These are phyloP conservation scores for Silurus lanzhouensis DNA, from an alignment of 2,797 vertebrate genomes.

Conservation along the genomic window DNA sequence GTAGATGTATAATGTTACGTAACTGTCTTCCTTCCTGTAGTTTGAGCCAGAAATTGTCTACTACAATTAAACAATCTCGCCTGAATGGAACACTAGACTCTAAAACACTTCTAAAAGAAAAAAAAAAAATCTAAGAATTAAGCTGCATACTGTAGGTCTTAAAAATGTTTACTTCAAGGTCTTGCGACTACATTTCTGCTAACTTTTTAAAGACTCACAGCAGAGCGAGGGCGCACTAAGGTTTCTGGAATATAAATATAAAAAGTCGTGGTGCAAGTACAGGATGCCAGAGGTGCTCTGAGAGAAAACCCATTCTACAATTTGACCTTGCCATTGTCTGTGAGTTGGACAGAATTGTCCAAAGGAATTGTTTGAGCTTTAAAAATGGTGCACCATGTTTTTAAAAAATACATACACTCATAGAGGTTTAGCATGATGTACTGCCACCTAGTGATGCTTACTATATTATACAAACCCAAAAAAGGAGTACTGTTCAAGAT, in stretches of 20 bases:
- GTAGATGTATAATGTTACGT: not conserved
- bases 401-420: conserved; percentile 24
- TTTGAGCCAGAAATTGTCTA: not conserved
- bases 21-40: not conserved
- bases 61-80: not conserved
- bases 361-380: conserved; percentile 43
- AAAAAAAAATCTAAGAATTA: not conserved
- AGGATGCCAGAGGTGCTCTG: conserved; percentile 45
- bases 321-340: conserved; percentile 62
- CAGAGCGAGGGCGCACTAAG: not conserved
- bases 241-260: conserved; percentile 20
- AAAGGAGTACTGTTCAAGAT: not conserved
- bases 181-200: not conserved
- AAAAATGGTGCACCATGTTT: conserved; percentile 25
- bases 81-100: not conserved
- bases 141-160: not conserved
- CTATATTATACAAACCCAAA: conserved; percentile 1
- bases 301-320: conserved; percentile 31
- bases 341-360: conserved; percentile 46
- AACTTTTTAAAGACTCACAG: not conserved
- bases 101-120: not conserved
- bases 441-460: conserved; percentile 56
- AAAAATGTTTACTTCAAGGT: not conserved
- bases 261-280: conserved; percentile 30
- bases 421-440: conserved; percentile 41